Evolutionary conservation across 1,140 invertebrate genomes (phyloP), one percentile per base, ranked within the genome.

Genomic region (Drosophila sulfurigaster): DNA sequence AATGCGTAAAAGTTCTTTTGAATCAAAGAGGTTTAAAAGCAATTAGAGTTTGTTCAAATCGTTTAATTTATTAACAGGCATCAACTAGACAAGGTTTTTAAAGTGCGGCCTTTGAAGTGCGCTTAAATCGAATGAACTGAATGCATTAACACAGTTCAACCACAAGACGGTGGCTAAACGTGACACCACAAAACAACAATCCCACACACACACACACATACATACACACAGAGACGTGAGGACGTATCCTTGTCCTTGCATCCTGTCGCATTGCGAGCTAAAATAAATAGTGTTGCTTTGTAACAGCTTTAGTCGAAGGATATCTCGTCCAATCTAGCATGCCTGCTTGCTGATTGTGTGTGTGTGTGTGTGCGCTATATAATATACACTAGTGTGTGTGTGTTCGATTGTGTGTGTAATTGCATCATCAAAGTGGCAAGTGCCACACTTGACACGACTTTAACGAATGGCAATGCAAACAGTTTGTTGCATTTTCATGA

Each of bases 361-460:
- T 41, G 49, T 75, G 59, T 43, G 20, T 45, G 20, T 28, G 35
- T 60, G 57, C 43, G 3, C 20, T 25, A 25, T 25, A 25, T 20
- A 20, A 25, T 25, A 25, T 25, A 4, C 1, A 20, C 20, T 25
- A 25, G 56, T 68, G 20, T 41, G n/a, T 43, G 58, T 30, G 48
- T 45, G 38, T 60, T 52, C 67, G 57, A 45, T 54, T 45, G 66
- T 78, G 56, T 60, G 60, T 62, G 60, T 72, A 71, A 87, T 79
- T 88, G 82, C 77, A 88, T 75, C 82, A 88, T 88, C 79, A 77
- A 75, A 43, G 52, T 74, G 76, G 71, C 79, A 76, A 67, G 69
- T 65, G 67, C 60, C 67, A 62, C 57, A 82, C 82, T 86, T 87
- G 82, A 79, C 76, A 79, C 82, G 75, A 70, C 74, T 70, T 59